Evolutionary conservation across 1,140 invertebrate species (phyloP), one percentile per base, ranked within the genome.

Genomic region (Drosophila prosaltans): DNA sequence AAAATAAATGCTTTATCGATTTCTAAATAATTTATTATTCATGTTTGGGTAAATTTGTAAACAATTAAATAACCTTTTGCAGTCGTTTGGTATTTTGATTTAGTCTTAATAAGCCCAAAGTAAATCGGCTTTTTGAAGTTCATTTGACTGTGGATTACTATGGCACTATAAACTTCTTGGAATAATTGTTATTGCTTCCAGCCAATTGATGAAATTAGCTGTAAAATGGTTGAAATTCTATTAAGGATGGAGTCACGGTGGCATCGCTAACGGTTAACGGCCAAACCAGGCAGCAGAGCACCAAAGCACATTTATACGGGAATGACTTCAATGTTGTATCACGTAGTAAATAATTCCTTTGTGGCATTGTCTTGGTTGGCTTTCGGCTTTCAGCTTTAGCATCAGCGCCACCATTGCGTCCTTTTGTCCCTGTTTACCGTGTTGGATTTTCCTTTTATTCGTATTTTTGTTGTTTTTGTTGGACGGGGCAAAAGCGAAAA

Each of bases 321-420:
- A 88, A 88, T 80, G 84, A 84, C 84, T 89, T 88, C 78, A 80
- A 81, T 84, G 80, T 80, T 83, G 83, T 88, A 88, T 88, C 84
- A 88, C 84, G 84, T 88, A 88, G 84, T 88, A 89, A 88, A 89
- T 88, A 89, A 89, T 88, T 88, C 84, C 84, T 89, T 89, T 88
- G 84, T 89, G 84, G 84, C 84, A 74, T 83, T 88, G 84, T 88
- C 83, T 86, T 82, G 83, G 80, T 83, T 86, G 80, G 72, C 83
- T 86, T 82, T 66, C 79, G 80, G 82, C 82, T 76, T 74, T 66
- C 74, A 58, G 78, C 82, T 68, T 80, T 72, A 67, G 60, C 60
- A 45, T 60, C 41, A 51, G 26, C 9, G 45, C 8, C 21, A 59
- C 28, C 36, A 8, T 21, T 10, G 11, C 28, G 61, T 66, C 63